Evolutionary conservation across 2,797 vertebrate genomes (phyloP).

Genomic region (Aphelocoma californica): DNA sequence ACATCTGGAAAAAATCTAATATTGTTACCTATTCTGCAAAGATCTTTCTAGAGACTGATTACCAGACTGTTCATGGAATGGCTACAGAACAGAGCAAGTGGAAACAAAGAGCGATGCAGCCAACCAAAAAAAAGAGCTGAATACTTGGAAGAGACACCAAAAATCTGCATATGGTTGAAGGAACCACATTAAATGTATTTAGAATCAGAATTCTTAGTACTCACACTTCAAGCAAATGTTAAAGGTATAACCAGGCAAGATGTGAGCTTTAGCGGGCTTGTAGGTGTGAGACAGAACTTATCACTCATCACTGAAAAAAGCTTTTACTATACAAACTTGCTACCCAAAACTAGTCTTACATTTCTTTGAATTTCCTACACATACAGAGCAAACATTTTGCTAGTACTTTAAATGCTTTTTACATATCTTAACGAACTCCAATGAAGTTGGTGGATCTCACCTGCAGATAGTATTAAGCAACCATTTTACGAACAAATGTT

Average conservation of each 20-base stretch:
- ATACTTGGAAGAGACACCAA: neutral
- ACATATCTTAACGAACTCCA: neutral
- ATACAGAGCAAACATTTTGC: neutral
- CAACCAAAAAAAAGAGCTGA: neutral
- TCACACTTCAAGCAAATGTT: neutral
- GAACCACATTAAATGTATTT: neutral
- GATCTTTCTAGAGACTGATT: slow-evolving; percentile 7
- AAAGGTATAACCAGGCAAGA: neutral
- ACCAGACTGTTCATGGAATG: neutral
- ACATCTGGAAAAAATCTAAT: slow-evolving; percentile 42
- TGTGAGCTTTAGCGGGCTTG: rapidly evolving
- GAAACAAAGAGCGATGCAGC: neutral
- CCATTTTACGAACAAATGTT: neutral
- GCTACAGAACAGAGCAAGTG: neutral
- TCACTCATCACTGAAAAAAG: neutral
- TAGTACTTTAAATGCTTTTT: neutral
- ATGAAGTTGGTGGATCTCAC: neutral
- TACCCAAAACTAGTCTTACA: neutral
- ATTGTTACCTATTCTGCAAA: slow-evolving; percentile 35
- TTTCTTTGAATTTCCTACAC: neutral
- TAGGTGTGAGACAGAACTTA: neutral
- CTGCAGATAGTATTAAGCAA: neutral
- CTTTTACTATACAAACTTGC: neutral
- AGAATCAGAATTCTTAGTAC: neutral
- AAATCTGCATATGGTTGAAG: neutral